Base-by-base conservation (phyloP, 2,888 invertebrate genomes). In the Petrophora chlorosata region DNA sequence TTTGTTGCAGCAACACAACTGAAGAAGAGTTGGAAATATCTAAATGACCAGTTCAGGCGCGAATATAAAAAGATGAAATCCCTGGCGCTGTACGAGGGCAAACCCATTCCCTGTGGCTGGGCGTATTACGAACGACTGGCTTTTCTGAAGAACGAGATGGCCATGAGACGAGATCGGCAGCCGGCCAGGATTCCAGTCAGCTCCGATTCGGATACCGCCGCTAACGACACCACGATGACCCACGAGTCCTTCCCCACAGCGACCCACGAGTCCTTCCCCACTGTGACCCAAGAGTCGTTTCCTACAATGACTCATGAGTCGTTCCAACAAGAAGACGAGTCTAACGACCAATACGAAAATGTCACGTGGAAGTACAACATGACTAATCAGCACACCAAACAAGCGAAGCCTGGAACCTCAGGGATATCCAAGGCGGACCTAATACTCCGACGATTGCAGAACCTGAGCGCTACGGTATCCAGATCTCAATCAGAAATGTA, bases 31-130 rank as follows among this genome's bases (percentile, higher is more conserved):
- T 73, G 71, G 71, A 73, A 71, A 45, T 63, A 71, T 9, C 44
- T 70, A 2, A 69, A 65, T 30, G 72, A 73, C 48, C 65, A 70
- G 26, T 70, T 63, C 52, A 56, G 70, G 5, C 67, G 70, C n/a
- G 72, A 73, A 28, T 42, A 62, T 8, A 70, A 65, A 48, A 70
- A 63, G 40, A 15, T 58, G 3, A 33, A 30, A 9, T 16, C 46
- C 2, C 15, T 36, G 14, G 17, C 51, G 32, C 19, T 39, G 22
- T 25, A 40, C 5, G 29, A 48, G 1, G 43, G 56, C 1, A 51
- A 54, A 5, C 29, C 43, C 2, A 42, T 45, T 10, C 13, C 49
- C 0, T 54, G 60, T 1, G 42, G 48, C 5, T 73, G 72, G 72
- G 53, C 56, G 10, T 58, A 65, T 42, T 71, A 47, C 53, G 58